Percentiles rank a stretch among this genome's conserved stretches.
Conservation (phyloP, 2,113 vertebrate species). For the Atrichornis clamosus region DNA sequence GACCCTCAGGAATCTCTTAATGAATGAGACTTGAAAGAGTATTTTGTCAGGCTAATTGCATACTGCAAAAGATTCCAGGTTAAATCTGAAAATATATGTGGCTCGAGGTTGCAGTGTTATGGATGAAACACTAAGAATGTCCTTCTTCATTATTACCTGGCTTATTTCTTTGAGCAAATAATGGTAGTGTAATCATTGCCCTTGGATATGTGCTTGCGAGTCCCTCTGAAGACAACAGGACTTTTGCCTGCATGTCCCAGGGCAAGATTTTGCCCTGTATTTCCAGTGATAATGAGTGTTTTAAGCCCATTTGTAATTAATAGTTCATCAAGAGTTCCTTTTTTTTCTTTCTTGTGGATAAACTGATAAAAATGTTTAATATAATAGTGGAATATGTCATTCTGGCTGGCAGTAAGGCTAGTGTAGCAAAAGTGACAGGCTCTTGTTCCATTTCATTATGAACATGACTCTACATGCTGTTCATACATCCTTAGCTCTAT, state of each 20-base stretch:
- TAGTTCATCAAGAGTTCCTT: not conserved
- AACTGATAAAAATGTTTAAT: not conserved
- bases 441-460: not conserved
- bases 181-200: not conserved
- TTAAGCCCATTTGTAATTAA: not conserved
- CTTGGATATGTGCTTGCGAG: not conserved
- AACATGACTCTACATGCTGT: not conserved
- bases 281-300: not conserved
- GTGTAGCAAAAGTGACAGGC: not conserved
- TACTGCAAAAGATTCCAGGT: not conserved
- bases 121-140: slow-evolving; percentile 12
- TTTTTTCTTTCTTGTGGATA: not conserved
- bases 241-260: not conserved
- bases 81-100: slow-evolving; percentile 5
- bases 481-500: not conserved
- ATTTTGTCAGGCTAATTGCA: slow-evolving; percentile 37
- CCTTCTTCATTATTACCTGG: slow-evolving; percentile 24
- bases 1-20: slow-evolving; percentile 27
- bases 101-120: not conserved
- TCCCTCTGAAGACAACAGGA: not conserved
- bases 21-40: slow-evolving; percentile 25
- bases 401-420: not conserved
- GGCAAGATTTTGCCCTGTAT: slow-evolving; percentile 20
- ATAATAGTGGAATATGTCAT: not conserved
- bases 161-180: slow-evolving; percentile 11